These are phyloP conservation scores for Phaetusa simplex DNA, from an alignment of 2,113 vertebrate species.

Conservation along the genomic window DNA sequence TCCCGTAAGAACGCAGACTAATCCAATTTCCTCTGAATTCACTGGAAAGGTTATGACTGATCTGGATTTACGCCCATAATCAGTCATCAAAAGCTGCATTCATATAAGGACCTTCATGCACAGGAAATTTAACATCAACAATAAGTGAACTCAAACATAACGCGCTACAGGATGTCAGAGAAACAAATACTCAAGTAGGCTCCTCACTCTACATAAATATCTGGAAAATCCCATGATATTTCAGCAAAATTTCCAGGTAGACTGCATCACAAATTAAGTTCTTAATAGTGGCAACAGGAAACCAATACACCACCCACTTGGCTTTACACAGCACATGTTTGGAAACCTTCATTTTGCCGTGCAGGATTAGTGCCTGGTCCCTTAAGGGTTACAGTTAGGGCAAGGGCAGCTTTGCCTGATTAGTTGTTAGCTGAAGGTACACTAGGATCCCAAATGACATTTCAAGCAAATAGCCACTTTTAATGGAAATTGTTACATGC, in stretches of 20 bases:
- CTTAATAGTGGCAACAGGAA: background rate
- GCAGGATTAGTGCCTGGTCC: background rate
- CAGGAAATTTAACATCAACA: constrained; percentile 25
- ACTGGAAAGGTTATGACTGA: background rate
- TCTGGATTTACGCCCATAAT: background rate
- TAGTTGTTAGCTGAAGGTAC: background rate
- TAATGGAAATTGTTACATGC: background rate
- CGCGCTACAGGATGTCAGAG: background rate
- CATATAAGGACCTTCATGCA: background rate
- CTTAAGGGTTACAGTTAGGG: background rate
- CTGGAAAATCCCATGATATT: background rate
- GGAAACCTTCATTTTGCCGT: background rate
- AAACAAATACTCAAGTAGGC: background rate
- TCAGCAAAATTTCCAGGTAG: background rate
- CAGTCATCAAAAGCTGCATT: background rate
- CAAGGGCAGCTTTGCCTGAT: background rate
- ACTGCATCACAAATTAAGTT: background rate
- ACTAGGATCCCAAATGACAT: background rate
- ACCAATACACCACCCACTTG: background rate
- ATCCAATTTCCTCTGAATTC: constrained; percentile 29
- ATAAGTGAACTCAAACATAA: background rate
- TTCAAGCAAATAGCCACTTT: background rate
- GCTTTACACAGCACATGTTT: background rate
- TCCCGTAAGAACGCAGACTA: background rate
- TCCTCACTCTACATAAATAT: background rate